A percentile compares a stretch with the other conserved stretches of the same genome.
phyloP scores from a whole-genome alignment of 2,113 vertebrate species.

The Hepsetus odoe region DNA sequence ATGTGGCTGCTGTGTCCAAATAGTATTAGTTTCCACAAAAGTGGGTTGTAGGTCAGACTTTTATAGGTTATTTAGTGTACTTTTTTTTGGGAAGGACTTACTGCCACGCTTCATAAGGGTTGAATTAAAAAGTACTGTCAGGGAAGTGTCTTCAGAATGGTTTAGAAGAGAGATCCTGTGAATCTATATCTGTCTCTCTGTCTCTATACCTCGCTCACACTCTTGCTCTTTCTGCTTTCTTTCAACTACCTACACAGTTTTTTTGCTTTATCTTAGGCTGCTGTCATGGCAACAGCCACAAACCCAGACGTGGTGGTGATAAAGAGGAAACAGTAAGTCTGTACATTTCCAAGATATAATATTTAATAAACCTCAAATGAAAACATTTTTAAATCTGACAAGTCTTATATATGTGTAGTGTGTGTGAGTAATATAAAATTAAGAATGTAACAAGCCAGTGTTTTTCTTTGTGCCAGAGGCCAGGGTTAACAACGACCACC shows the following conservation, averaged over 20 bases:
- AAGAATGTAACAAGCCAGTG: no score
- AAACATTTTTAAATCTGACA: neutral
- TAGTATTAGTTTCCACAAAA: conserved; percentile 7
- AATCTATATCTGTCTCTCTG: neutral
- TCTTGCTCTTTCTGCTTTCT: neutral
- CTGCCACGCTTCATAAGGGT: no score
- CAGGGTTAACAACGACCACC: no score
- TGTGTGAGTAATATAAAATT: no score
- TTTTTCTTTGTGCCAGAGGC: no score
- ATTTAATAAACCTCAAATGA: conserved; percentile 2
- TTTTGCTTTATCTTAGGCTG: neutral
- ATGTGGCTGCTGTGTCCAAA: neutral
- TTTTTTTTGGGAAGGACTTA: no score
- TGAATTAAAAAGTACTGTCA: no score
- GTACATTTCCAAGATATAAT: conserved; percentile 1
- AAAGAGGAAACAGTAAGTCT: neutral
- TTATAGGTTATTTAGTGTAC: no score
- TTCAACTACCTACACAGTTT: neutral
- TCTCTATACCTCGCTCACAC: neutral
- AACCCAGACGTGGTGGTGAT: neutral
- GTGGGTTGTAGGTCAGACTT: no score
- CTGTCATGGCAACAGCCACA: conserved; percentile 17
- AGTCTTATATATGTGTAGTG: neutral
- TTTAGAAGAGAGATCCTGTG: no score
- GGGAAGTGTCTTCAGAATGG: no score